Base-by-base conservation (phyloP, 2,888 invertebrate species). In the Eurois occulta region DNA sequence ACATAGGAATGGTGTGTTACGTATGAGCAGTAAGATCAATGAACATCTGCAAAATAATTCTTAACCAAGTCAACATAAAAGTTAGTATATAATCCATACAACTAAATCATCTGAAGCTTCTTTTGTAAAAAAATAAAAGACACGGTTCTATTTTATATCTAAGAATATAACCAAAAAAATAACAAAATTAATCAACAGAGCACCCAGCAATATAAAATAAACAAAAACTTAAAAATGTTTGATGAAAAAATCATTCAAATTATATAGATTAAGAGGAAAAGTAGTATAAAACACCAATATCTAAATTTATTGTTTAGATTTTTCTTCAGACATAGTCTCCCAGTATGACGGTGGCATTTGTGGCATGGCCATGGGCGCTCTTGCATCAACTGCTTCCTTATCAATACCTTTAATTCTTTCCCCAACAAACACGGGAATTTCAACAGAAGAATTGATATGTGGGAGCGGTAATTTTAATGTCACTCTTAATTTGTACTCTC, bases 341-440 rank as follows among this genome's bases (percentile, higher is more conserved):
- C 46, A 62, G 35, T 43, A 48, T 0, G 41, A 8, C 0, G 41
- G 46, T 21, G 52, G 46, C 1, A 16, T 24, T 24, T 46, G 46
- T 21, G 52, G 46, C 1, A 16, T 24, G 18, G 38, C 35, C 6
- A 66, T 28, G 8, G 41, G 38, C 2, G 16, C 28, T 28, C 1
- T 55, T 32, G 10, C 28, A 11, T 35, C 55, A 10, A 24, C 55
- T 6, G 1, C 1, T 41, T 72, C 64, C 5, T 13, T 28, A 46
- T 58, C 55, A 16, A 24, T 13, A 24, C 4, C 10, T 21, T 41
- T 32, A n/a, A 46, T 18, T 24, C 46, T 73, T 43, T 86, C 87
- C 24, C 87, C 86, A 28, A 87, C 66, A 70, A 77, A 85, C 2
- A 86, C 65, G 10, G 85, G 81, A 21, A 86, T 52, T 38, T 84